These are phyloP conservation scores for Salvator merianae DNA, from an alignment of 2,113 vertebrate species.

Conservation along the genomic window DNA sequence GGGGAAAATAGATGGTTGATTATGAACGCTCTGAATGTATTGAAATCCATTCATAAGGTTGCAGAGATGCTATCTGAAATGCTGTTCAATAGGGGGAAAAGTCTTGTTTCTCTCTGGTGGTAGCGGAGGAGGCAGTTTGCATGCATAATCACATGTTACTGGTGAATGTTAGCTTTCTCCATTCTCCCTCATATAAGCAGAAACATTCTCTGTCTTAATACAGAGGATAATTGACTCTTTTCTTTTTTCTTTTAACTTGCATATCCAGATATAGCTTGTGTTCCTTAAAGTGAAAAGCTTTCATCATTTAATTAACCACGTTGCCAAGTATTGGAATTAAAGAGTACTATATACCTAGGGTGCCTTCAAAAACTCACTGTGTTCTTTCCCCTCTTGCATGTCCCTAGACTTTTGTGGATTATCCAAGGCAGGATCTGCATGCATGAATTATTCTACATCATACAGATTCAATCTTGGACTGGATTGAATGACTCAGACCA, in stretches of 20 bases:
- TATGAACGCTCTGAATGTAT: conserved; percentile 18
- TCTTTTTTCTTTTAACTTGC: conserved; percentile 22
- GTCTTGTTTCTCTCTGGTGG: conserved; percentile 55
- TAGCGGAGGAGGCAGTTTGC: conserved; percentile 52
- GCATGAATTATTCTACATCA: too few relatives aligned
- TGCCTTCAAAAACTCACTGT: too few relatives aligned
- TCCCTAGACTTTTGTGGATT: too few relatives aligned
- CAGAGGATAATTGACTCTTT: conserved; percentile 6
- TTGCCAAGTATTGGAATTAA: not conserved
- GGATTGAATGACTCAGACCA: too few relatives aligned
- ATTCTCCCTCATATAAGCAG: not conserved
- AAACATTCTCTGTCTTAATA: not conserved
- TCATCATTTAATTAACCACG: not conserved
- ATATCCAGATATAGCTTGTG: not conserved
- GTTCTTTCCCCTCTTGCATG: too few relatives aligned
- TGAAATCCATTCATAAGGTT: conserved; percentile 29
- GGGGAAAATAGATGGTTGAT: conserved; percentile 2
- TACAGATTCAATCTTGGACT: too few relatives aligned
- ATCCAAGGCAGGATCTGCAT: too few relatives aligned
- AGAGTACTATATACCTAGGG: too few relatives aligned
- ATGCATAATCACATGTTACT: conserved; percentile 31
- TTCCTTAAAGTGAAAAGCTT: not conserved
- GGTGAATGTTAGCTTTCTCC: not conserved
- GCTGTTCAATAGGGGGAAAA: conserved; percentile 27
- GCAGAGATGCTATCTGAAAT: conserved; percentile 52